phyloP scores from a whole-genome alignment of 23 tunicate genomes.

The Phallusia fumigata region DNA sequence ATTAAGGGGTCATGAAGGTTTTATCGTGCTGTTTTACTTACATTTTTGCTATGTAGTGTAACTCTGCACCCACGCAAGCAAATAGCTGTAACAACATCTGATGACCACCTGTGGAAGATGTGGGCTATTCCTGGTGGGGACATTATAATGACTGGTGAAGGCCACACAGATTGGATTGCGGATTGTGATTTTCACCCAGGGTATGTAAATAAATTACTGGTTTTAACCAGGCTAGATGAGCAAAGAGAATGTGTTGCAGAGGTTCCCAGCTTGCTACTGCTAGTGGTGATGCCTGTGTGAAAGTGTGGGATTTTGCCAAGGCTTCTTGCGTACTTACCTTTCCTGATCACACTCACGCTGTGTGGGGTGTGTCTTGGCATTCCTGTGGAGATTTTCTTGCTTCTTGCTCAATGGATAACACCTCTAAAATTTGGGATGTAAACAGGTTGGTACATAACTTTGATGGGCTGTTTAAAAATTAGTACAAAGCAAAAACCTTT shows the following conservation, averaged over 20 bases:
- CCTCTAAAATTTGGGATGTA: conserved; percentile 91
- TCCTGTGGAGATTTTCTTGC: conserved; percentile 90
- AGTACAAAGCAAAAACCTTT: too few relatives aligned
- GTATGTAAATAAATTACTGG: conserved; percentile 10
- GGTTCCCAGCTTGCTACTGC: conserved; percentile 85
- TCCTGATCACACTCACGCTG: conserved; percentile 89
- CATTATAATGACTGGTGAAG: conserved; percentile 87
- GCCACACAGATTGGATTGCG: conserved; percentile 95
- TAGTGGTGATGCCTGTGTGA: conserved; percentile 81
- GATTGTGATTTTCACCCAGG: conserved; percentile 82
- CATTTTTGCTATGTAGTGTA: too few relatives aligned
- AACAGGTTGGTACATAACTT: conserved; percentile 31
- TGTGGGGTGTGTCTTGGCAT: conserved; percentile 99
- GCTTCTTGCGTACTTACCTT: conserved; percentile 71
- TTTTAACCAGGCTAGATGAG: background rate
- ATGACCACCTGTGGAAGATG: conserved; percentile 93
- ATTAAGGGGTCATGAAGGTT: too few relatives aligned
- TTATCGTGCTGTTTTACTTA: too few relatives aligned
- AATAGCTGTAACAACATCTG: conserved; percentile 81
- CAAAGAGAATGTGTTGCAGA: conserved; percentile 20
- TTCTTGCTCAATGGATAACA: conserved; percentile 97
- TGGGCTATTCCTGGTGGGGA: conserved; percentile 86
- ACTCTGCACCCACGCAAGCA: conserved; percentile 90
- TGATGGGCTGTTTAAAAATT: too few relatives aligned
- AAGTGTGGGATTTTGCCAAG: conserved; percentile 89